phyloP scores from a whole-genome alignment of 2,113 vertebrate species.

The Austrofundulus limnaeus region DNA sequence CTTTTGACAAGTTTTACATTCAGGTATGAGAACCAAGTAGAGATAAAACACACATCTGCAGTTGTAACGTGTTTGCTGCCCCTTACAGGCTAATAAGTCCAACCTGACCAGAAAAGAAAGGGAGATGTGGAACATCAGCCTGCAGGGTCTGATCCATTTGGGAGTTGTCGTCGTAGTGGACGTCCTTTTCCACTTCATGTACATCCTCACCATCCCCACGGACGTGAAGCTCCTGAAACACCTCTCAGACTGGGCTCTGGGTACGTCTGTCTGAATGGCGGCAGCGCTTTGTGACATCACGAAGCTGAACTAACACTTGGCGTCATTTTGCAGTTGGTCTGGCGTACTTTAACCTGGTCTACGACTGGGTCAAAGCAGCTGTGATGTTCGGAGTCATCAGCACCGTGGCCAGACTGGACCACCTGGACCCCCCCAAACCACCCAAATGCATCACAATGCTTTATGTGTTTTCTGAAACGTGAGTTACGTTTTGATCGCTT shows the following conservation, averaged over 20 bases:
- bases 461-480: conserved; percentile 94
- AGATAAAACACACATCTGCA: background rate
- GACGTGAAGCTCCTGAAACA: conserved; percentile 88
- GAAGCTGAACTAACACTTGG: background rate
- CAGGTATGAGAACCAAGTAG: conserved; percentile 81
- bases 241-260: conserved; percentile 90
- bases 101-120: conserved; percentile 82
- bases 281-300: too few species aligned
- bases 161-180: conserved; percentile 81
- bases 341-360: conserved; percentile 93
- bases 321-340: conserved; percentile 82
- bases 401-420: conserved; percentile 88
- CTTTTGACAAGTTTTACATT: conserved; percentile 87
- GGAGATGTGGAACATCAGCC: conserved; percentile 86
- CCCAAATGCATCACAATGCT: conserved; percentile 96
- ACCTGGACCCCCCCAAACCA: conserved; percentile 89
- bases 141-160: conserved; percentile 79
- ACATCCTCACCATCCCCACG: conserved; percentile 90
- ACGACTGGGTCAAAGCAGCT: conserved; percentile 94
- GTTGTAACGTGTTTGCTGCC: conserved; percentile 28
- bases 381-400: conserved; percentile 93
- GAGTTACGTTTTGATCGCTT: conserved; percentile 57
- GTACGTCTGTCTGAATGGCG: conserved; percentile 70
- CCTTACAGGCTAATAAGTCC: conserved; percentile 81
- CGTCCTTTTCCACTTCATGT: conserved; percentile 93